phyloP scores from a whole-genome alignment of 2,113 vertebrate species.

The Protobothrops mucrosquamatus region DNA sequence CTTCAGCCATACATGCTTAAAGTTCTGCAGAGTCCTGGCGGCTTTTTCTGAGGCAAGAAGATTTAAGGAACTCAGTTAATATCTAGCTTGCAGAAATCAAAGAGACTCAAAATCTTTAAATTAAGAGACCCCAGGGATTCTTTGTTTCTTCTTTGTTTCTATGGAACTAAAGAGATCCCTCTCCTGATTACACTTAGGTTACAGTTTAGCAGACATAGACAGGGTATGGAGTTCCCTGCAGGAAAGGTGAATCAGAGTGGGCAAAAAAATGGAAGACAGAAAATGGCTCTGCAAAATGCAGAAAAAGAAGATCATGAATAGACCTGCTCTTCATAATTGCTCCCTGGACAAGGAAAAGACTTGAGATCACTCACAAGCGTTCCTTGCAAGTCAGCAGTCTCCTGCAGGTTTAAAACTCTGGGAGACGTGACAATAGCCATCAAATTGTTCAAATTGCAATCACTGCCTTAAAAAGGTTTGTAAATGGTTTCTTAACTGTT shows the following conservation, averaged over 20 bases:
- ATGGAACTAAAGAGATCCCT: background rate
- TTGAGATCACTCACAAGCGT: background rate
- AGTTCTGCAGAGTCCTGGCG: background rate
- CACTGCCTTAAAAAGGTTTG: background rate
- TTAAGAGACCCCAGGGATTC: background rate
- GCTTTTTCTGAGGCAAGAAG: background rate
- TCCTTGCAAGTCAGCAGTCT: background rate
- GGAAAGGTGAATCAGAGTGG: background rate
- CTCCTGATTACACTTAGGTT: background rate
- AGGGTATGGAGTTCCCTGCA: background rate
- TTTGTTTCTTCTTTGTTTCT: background rate
- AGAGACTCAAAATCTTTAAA: background rate
- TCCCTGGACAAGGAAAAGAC: background rate
- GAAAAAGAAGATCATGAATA: background rate
- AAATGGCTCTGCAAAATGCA: background rate
- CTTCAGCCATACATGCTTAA: background rate
- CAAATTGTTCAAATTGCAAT: background rate
- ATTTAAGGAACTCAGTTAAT: background rate
- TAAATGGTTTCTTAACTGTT: background rate
- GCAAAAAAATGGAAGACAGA: background rate
- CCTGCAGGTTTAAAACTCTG: background rate
- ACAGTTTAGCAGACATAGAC: background rate
- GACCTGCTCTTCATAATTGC: background rate
- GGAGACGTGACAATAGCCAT: background rate
- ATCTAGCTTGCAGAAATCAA: background rate